Percentiles rank a stretch among this genome's conserved stretches.
Evolutionary conservation across 2,888 invertebrate species (phyloP).

Genomic region (Thereva nobilitata): DNA sequence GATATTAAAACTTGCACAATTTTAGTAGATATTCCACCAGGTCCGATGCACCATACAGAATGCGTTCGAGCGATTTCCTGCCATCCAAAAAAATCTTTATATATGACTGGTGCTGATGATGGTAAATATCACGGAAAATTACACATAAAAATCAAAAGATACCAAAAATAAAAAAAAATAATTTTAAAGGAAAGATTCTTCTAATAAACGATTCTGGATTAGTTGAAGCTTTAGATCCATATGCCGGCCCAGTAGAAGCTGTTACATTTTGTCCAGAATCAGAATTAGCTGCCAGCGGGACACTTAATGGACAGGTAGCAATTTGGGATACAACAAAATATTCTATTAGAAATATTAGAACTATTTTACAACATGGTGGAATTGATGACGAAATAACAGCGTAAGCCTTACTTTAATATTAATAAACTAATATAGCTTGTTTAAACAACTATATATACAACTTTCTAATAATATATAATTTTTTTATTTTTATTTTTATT

Average conservation of each 20-base stretch:
- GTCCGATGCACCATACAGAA: slow-evolving; percentile 60
- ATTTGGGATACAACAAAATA: slow-evolving; percentile 83
- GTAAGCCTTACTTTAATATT: slow-evolving; percentile 45
- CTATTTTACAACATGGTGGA: slow-evolving; percentile 62
- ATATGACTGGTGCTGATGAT: slow-evolving; percentile 71
- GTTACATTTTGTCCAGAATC: slow-evolving; percentile 72
- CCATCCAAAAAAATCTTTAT: slow-evolving; percentile 69
- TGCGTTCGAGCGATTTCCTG: slow-evolving; percentile 68
- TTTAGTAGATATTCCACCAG: slow-evolving; percentile 49
- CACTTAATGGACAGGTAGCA: slow-evolving; percentile 76
- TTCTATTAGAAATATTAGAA: slow-evolving; percentile 59
- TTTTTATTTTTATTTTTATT: too few species aligned
- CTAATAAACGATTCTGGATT: slow-evolving; percentile 57
- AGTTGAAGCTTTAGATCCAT: slow-evolving; percentile 58
- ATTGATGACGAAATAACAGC: slow-evolving; percentile 61
- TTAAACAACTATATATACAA: too few species aligned
- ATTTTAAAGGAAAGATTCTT: slow-evolving; percentile 49
- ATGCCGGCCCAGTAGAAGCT: slow-evolving; percentile 65
- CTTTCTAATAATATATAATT: too few species aligned
- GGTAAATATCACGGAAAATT: slow-evolving; percentile 56
- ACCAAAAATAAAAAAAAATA: neutral
- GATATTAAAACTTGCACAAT: slow-evolving; percentile 72
- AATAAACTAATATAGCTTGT: neutral
- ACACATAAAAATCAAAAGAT: neutral
- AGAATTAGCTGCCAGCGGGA: slow-evolving; percentile 70